Conservation (phyloP, 1,140 invertebrate species). For the Aphelenchoides besseyi region DNA sequence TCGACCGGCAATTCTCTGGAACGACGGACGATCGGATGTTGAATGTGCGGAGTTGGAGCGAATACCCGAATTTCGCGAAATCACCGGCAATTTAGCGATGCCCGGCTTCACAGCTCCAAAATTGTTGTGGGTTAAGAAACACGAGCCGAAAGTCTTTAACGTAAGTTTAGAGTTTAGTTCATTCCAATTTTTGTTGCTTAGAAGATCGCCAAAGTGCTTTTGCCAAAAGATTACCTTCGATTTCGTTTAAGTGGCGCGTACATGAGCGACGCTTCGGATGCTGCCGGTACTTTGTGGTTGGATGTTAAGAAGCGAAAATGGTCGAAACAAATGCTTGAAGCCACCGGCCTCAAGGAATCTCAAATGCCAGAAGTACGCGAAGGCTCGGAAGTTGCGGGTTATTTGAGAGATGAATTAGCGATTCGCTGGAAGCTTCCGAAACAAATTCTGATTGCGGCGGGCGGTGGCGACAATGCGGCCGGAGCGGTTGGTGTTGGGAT, state of each 20-base stretch:
- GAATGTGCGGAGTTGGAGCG: constrained; percentile 28
- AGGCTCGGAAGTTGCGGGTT: constrained; percentile 14
- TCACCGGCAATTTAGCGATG: constrained; percentile 30
- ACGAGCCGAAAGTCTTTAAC: constrained; percentile 35
- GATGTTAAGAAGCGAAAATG: constrained; percentile 26
- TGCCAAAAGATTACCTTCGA: constrained; percentile 35
- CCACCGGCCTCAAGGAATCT: not conserved
- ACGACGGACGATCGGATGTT: constrained; percentile 21
- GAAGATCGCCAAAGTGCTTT: constrained; percentile 20
- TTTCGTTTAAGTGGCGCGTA: constrained; percentile 29
- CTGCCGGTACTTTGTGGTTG: constrained; percentile 29
- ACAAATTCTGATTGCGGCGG: constrained; percentile 21
- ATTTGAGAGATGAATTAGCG: constrained; percentile 11
- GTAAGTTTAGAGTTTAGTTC: constrained; percentile 1
- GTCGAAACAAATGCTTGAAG: constrained; percentile 16
- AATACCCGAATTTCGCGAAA: constrained; percentile 18
- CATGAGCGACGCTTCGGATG: constrained; percentile 28
- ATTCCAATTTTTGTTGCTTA: constrained; percentile 15
- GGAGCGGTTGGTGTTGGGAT: constrained; percentile 27
- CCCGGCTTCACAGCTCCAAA: constrained; percentile 38
- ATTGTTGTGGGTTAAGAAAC: constrained; percentile 24
- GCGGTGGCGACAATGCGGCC: constrained; percentile 33
- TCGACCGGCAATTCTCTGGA: constrained; percentile 37
- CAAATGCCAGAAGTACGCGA: constrained; percentile 31
- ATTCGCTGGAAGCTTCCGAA: constrained; percentile 17